phyloP scores from a whole-genome alignment of 2,113 vertebrate species.

The Amazona guildingii region DNA sequence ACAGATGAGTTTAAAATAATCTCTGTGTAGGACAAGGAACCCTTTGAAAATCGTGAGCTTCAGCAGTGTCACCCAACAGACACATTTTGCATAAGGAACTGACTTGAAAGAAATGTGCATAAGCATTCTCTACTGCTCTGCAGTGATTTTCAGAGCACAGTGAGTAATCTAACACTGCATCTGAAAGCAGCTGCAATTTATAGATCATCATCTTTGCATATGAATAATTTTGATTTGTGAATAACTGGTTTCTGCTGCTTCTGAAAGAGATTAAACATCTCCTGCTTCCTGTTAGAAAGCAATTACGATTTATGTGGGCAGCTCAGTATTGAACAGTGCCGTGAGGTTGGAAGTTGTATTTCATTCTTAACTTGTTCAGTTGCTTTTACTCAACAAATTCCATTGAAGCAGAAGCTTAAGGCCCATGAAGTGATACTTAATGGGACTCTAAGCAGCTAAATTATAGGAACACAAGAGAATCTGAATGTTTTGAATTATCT shows the following conservation, averaged over 20 bases:
- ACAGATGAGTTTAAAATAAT: background rate
- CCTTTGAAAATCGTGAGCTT: background rate
- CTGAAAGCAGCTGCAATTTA: conserved; percentile 42
- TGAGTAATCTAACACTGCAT: background rate
- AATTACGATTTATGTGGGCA: background rate
- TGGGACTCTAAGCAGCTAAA: background rate
- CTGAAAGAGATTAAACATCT: background rate
- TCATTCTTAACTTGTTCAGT: background rate
- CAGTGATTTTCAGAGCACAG: conserved; percentile 19
- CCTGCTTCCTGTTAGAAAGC: conserved; percentile 26
- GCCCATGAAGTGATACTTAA: background rate
- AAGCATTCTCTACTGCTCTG: background rate
- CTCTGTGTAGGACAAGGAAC: background rate
- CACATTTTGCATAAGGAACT: conserved; percentile 8
- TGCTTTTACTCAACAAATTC: background rate
- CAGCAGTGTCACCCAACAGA: conserved; percentile 27
- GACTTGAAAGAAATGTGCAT: background rate
- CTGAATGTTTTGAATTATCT: background rate
- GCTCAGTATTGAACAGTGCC: background rate
- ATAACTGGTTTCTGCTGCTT: conserved; percentile 28
- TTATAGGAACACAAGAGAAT: background rate
- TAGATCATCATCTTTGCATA: conserved; percentile 39
- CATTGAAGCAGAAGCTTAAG: background rate
- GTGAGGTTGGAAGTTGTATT: background rate
- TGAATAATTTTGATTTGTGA: conserved; percentile 23